phyloP scores from a whole-genome alignment of 2,113 vertebrate species.

The Crotalus horridus region DNA sequence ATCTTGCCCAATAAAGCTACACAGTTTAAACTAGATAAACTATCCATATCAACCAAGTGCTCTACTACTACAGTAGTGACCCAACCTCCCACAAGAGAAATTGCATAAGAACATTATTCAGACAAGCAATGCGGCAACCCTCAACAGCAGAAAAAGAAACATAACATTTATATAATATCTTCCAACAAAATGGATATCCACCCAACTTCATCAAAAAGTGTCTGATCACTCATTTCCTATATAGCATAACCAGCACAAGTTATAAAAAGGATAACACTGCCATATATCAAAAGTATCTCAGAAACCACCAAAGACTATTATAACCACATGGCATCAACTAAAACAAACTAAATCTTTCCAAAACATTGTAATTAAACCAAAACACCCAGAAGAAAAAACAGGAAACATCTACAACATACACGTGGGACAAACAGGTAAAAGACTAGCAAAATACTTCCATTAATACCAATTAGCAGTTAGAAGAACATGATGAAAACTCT shows the following conservation, averaged over 20 bases:
- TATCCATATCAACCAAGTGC: not conserved
- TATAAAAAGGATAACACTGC: not conserved
- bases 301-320: not conserved
- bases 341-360: not conserved
- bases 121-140: too few relatives aligned
- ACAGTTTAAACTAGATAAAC: not conserved
- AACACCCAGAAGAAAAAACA: not conserved
- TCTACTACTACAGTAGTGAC: not conserved
- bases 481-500: too few relatives aligned
- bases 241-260: not conserved
- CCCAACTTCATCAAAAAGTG: too few relatives aligned
- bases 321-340: not conserved
- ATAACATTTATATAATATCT: too few relatives aligned
- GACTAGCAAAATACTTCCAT: too few relatives aligned
- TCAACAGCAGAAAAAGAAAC: too few relatives aligned
- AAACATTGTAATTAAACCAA: not conserved
- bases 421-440: too few relatives aligned
- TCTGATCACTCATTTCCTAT: too few relatives aligned
- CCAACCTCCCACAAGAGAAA: not conserved
- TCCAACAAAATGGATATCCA: too few relatives aligned
- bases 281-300: not conserved
- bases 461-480: too few relatives aligned
- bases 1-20: not conserved
- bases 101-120: too few relatives aligned
- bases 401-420: too few relatives aligned